Conservation (phyloP, 2,113 vertebrate species). For the Beaufortia kweichowensis region DNA sequence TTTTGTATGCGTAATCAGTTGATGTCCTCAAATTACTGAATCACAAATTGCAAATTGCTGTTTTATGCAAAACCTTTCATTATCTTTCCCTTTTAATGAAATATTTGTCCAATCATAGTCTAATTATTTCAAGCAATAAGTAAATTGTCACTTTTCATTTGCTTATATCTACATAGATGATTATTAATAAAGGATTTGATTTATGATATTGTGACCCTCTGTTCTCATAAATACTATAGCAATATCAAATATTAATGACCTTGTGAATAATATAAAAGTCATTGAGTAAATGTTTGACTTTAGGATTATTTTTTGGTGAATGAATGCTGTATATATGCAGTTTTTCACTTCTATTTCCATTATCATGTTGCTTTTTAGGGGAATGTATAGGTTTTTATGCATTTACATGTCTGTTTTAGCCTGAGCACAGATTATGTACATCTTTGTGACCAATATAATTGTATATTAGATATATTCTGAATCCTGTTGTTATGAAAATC, state of each 20-base stretch:
- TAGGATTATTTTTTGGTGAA: not conserved
- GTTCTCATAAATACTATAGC: slow-evolving; percentile 1
- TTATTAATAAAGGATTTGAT: slow-evolving; percentile 21
- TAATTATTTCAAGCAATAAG: not conserved
- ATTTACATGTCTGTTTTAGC: not conserved
- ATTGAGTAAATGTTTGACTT: not conserved
- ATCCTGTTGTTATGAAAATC: too few species aligned
- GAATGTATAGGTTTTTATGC: not conserved
- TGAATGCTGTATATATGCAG: not conserved
- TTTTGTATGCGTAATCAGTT: not conserved
- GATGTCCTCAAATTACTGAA: not conserved
- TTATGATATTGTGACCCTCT: not conserved
- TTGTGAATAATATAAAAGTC: not conserved
- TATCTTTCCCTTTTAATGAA: not conserved
- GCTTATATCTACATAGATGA: slow-evolving; percentile 3
- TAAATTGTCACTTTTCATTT: not conserved
- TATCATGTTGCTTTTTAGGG: not conserved
- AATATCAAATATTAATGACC: not conserved
- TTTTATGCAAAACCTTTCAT: slow-evolving; percentile 4
- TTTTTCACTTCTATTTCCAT: not conserved
- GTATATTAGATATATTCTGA: too few species aligned
- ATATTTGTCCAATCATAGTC: not conserved
- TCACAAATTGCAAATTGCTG: not conserved
- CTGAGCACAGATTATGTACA: not conserved
- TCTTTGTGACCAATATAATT: too few species aligned